phyloP scores from a whole-genome alignment of 2,113 vertebrate genomes.

The Circaetus gallicus region DNA sequence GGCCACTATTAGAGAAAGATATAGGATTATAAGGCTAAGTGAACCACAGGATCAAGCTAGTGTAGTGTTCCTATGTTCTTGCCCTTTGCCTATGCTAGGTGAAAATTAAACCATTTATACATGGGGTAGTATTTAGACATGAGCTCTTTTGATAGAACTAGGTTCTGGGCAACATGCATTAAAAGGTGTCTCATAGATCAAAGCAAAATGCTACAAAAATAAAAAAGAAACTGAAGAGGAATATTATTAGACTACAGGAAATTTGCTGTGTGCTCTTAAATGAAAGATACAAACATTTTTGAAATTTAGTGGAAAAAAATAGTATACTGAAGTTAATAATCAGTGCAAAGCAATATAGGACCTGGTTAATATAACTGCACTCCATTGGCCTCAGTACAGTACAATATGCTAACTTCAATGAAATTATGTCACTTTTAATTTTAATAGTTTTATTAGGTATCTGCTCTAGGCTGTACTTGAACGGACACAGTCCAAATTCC shows the following conservation, averaged over 20 bases:
- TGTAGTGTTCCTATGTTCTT: not conserved
- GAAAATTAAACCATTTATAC: not conserved
- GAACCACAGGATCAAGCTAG: not conserved
- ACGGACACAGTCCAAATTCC: not conserved
- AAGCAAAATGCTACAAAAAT: not conserved
- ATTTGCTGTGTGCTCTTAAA: not conserved
- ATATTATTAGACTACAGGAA: not conserved
- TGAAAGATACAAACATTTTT: not conserved
- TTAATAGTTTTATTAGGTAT: not conserved
- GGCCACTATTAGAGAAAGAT: not conserved
- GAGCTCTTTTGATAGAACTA: not conserved
- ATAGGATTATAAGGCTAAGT: not conserved
- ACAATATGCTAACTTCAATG: not conserved
- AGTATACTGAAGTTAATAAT: not conserved
- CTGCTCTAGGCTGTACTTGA: not conserved
- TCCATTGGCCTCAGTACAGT: not conserved
- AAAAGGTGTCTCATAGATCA: not conserved
- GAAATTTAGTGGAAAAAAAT: not conserved
- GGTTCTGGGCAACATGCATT: not conserved
- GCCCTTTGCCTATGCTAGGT: not conserved
- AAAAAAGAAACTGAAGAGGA: not conserved
- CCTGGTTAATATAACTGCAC: not conserved
- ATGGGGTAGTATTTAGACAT: not conserved
- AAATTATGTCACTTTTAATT: not conserved
- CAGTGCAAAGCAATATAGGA: not conserved